These are phyloP conservation scores for Ennomos quercinarius DNA, from an alignment of 2,888 invertebrate genomes.

Conservation along the genomic window DNA sequence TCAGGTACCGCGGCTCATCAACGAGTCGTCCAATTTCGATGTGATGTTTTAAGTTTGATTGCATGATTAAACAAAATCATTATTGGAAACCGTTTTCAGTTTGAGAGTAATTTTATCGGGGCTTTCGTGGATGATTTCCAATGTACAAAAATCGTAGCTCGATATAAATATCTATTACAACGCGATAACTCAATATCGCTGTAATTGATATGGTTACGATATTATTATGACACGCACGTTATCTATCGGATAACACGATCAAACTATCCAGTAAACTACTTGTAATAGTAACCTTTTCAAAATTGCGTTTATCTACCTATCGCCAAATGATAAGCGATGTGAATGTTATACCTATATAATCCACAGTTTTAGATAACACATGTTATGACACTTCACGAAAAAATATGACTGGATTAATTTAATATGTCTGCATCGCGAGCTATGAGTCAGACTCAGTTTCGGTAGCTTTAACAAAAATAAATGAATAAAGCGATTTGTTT, in stretches of 20 bases:
- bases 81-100: neutral
- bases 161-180: constrained; percentile 9
- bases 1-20: neutral
- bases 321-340: constrained; percentile 24
- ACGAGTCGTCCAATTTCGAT: constrained; percentile 7
- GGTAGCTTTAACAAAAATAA: neutral
- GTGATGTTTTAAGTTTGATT: neutral
- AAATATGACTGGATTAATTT: constrained; percentile 20
- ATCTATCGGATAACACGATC: constrained; percentile 45
- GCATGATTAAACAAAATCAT: constrained; percentile 4
- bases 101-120: neutral
- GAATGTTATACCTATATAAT: constrained; percentile 24
- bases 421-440: constrained; percentile 1
- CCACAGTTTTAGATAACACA: constrained; percentile 27
- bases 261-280: constrained; percentile 47
- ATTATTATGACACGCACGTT: constrained; percentile 45
- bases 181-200: constrained; percentile 42
- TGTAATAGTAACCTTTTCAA: constrained; percentile 46
- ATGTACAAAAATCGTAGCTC: too few relatives aligned
- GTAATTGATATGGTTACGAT: constrained; percentile 55
- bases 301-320: constrained; percentile 43
- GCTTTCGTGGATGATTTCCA: too few relatives aligned
- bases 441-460: constrained; percentile 7
- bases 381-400: constrained; percentile 25
- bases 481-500: neutral